Conservation (phyloP, 2,797 vertebrate genomes). For the Galaxias olidus region DNA sequence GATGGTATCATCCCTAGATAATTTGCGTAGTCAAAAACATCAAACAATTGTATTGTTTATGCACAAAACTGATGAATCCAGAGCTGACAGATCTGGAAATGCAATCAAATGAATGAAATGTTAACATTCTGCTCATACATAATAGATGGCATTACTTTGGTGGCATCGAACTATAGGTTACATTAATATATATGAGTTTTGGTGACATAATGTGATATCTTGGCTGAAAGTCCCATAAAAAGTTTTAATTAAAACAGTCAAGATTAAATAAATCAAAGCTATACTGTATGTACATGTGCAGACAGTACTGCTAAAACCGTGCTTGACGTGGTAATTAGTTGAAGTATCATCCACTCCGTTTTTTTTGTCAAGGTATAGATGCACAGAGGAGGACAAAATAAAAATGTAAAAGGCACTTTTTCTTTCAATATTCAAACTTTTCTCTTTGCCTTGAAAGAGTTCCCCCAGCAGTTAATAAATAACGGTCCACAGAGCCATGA, state of each 20-base stretch:
- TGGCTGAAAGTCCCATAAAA: too few relatives aligned
- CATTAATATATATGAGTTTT: background rate
- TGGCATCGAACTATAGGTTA: background rate
- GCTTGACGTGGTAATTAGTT: too few relatives aligned
- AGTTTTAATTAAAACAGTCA: too few relatives aligned
- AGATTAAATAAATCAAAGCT: too few relatives aligned
- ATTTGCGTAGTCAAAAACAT: background rate
- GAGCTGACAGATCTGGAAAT: background rate
- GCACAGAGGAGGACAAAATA: too few relatives aligned
- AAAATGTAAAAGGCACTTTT: too few relatives aligned
- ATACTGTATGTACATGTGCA: too few relatives aligned
- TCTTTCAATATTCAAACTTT: conserved; percentile 42
- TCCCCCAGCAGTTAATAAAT: conserved; percentile 62
- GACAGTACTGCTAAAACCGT: too few relatives aligned
- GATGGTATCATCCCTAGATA: background rate
- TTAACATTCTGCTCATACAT: background rate
- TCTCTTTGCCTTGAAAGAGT: conserved; percentile 33
- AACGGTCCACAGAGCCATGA: conserved; percentile 42
- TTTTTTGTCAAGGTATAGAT: too few relatives aligned
- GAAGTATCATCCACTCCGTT: too few relatives aligned
- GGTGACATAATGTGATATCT: too few relatives aligned
- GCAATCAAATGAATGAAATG: background rate
- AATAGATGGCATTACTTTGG: background rate
- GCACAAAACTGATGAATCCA: background rate
- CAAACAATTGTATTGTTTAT: background rate